phyloP scores from a whole-genome alignment of 2,113 vertebrate species.

The Saccopteryx leptura region DNA sequence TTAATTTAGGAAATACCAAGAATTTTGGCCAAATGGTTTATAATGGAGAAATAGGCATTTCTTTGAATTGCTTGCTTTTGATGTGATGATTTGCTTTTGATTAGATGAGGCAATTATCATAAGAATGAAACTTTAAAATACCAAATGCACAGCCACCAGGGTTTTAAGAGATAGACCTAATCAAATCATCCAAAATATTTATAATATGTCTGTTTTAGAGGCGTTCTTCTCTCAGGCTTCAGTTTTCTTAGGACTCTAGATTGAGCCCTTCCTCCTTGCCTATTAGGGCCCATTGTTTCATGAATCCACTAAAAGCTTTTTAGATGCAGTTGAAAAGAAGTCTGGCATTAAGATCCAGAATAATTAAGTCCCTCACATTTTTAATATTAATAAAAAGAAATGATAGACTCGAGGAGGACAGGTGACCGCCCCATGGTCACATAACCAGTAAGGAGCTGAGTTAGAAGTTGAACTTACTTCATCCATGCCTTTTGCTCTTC shows the following conservation, averaged over 20 bases:
- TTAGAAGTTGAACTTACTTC: background rate
- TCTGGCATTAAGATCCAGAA: background rate
- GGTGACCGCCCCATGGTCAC: background rate
- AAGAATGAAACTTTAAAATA: background rate
- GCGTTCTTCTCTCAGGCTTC: background rate
- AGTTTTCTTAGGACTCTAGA: background rate
- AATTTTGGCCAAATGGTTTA: background rate
- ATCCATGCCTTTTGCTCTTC: background rate
- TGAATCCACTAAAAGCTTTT: background rate
- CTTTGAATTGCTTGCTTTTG: constrained; percentile 26
- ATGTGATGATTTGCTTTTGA: constrained; percentile 26
- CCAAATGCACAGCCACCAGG: background rate
- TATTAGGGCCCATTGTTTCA: background rate
- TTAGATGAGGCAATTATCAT: background rate
- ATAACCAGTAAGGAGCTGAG: background rate
- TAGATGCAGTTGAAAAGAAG: background rate
- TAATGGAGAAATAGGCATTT: background rate
- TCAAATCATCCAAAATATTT: background rate
- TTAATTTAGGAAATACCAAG: background rate
- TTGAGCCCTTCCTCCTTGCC: background rate
- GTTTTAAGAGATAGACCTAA: background rate
- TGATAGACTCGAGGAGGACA: background rate
- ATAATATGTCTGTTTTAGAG: background rate
- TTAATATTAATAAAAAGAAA: background rate
- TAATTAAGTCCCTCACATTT: background rate